Conservation (phyloP, 2,888 invertebrate genomes). For the Cryptus armator region DNA sequence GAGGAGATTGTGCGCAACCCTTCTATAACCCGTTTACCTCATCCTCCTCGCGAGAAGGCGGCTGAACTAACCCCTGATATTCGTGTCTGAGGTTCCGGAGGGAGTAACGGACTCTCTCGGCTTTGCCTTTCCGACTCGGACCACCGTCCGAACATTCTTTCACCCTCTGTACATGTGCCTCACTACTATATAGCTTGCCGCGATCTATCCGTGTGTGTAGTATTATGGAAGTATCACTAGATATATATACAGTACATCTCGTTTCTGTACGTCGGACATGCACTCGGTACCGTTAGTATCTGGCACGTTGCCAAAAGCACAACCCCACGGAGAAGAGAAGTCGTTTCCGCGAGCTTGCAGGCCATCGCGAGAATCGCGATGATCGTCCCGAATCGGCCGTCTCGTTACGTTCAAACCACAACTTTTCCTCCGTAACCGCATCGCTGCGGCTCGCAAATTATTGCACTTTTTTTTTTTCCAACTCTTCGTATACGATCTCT, state of each 20-base stretch:
- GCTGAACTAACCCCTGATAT: constrained; percentile 42
- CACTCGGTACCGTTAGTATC: constrained; percentile 45
- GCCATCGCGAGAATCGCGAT: constrained; percentile 26
- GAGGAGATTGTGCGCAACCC: constrained; percentile 28
- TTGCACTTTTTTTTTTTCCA: constrained; percentile 31
- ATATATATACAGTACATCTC: constrained; percentile 5
- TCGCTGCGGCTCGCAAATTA: constrained; percentile 16
- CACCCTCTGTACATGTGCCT: constrained; percentile 12
- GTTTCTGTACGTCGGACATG: constrained; percentile 21
- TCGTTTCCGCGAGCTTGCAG: constrained; percentile 44
- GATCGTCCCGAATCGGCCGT: constrained; percentile 26
- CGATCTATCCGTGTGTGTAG: constrained; percentile 27
- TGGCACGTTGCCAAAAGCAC: constrained; percentile 54
- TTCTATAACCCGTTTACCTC: background rate
- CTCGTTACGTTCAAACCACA: constrained; percentile 13
- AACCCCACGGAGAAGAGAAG: constrained; percentile 31
- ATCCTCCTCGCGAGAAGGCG: background rate
- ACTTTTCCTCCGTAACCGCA: constrained; percentile 1
- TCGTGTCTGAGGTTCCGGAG: constrained; percentile 34
- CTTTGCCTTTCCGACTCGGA: constrained; percentile 12
- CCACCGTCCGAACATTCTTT: constrained; percentile 29
- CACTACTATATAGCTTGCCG: constrained; percentile 2
- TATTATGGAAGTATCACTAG: background rate
- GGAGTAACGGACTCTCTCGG: constrained; percentile 35
- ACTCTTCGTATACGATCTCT: background rate